Evolutionary conservation across 2,888 invertebrate genomes (phyloP).

Genomic region (Calliphora vomitoria): DNA sequence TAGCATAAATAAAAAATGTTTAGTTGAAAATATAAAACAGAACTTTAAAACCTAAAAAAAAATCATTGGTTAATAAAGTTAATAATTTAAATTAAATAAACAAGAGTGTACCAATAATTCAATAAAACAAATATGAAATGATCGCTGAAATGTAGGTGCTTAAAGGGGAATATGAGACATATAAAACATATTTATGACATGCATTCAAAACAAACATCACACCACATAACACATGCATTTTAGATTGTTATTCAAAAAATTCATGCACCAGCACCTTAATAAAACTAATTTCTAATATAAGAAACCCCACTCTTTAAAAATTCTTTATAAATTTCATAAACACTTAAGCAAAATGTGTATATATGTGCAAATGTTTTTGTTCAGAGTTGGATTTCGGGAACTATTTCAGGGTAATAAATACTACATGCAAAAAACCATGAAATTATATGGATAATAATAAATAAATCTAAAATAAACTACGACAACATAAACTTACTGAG

Average conservation of each 20-base stretch:
- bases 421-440: slow-evolving; percentile 46
- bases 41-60: not conserved
- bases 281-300: not conserved
- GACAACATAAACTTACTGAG: slow-evolving; percentile 89
- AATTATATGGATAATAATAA: slow-evolving; percentile 8
- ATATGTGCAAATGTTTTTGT: no score
- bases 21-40: not conserved
- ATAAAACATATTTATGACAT: slow-evolving; percentile 10
- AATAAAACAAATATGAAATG: slow-evolving; percentile 43
- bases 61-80: slow-evolving; percentile 5
- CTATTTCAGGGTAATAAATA: slow-evolving; percentile 1
- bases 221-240: slow-evolving; percentile 48
- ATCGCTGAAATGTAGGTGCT: slow-evolving; percentile 40
- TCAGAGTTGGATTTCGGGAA: not conserved
- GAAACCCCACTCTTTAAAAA: not conserved
- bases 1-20: not conserved
- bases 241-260: not conserved
- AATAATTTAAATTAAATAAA: slow-evolving; percentile 31
- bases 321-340: not conserved
- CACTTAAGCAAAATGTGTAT: not conserved
- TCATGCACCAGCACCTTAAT: slow-evolving; percentile 15
- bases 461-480: slow-evolving; percentile 61
- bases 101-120: slow-evolving; percentile 66
- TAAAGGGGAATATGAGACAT: slow-evolving; percentile 4
- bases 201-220: slow-evolving; percentile 41